Evolutionary conservation across 2,888 invertebrate genomes (phyloP), one percentile per base, ranked within the genome.

Genomic region (Drosophila pegasa): DNA sequence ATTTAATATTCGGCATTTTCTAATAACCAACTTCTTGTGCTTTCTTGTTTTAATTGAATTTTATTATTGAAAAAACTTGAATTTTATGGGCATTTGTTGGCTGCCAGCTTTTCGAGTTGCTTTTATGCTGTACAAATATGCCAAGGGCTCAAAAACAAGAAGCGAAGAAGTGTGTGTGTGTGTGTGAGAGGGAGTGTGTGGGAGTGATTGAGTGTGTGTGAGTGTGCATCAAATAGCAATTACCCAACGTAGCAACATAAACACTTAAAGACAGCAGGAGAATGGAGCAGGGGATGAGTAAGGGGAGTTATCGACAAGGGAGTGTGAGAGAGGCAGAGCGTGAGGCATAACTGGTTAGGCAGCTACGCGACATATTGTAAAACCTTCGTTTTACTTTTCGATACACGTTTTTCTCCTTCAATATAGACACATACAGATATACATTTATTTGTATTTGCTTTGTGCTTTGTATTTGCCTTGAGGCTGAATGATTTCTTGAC

Each of bases 161-260:
- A 10, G 35, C 37, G 14, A 47, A 37, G 18, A 20, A 48, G 18
- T 22, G 31, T 10, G 18, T 14, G 16, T 37, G n/a, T 37, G 14
- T n/a, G 22, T 31, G 9, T 7, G 35, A 2, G 9, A 14, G 22
- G n/a, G 9, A 29, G 12, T 40, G 20, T 25, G 27, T 37, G 48
- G 18, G 38, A 33, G 41, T 10, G 33, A 12, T n/a, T 12, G 18
- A 27, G 38, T 20, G 52, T 50, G 25, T n/a, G 37, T 18, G 29
- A 37, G 27, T 43, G 52, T 54, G 43, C 65, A 64, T 77, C 65
- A 65, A 77, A 77, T 62, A 38, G 41, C 78, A 74, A 77, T 77
- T 71, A 65, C 57, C 37, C 33, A 58, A 41, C 40, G 37, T 47
- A 47, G 41, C 65, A 55, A 47, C 64, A 63, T 18, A 31, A 16